Evolutionary conservation across 2,888 invertebrate species (phyloP).

Genomic region (Synergus laeviventris): DNA sequence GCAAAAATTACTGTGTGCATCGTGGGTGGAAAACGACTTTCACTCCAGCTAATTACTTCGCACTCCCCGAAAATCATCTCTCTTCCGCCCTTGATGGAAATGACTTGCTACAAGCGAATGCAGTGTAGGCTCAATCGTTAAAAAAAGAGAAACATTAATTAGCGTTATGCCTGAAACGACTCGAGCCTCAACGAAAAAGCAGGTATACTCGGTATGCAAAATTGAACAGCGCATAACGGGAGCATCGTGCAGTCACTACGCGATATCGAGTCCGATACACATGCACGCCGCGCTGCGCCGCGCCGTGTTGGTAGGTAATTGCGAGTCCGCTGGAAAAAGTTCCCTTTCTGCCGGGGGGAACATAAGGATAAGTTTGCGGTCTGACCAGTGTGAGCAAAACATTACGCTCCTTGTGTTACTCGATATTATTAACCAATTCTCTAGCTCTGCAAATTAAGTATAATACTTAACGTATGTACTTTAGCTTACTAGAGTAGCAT

Average conservation of each 20-base stretch:
- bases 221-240: constrained; percentile 41
- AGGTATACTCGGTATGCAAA: constrained; percentile 9
- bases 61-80: no score
- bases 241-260: constrained; percentile 21
- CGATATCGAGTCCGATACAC: constrained; percentile 46
- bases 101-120: not conserved
- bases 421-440: constrained; percentile 40
- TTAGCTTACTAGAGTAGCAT: not conserved
- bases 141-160: constrained; percentile 2
- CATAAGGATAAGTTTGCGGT: constrained; percentile 54
- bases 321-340: constrained; percentile 45
- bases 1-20: no score
- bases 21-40: no score
- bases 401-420: constrained; percentile 60
- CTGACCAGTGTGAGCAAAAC: constrained; percentile 49
- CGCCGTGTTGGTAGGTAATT: constrained; percentile 42
- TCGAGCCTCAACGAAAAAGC: constrained; percentile 1
- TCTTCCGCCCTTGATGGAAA: not conserved
- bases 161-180: not conserved
- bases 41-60: no score
- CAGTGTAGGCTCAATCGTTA: not conserved
- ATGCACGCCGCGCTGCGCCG: constrained; percentile 36
- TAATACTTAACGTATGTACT: not conserved
- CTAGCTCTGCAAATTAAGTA: constrained; percentile 43
- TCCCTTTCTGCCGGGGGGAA: constrained; percentile 38